These are phyloP conservation scores for Oedothorax gibbosus DNA, from an alignment of 1,140 invertebrate genomes.

Conservation along the genomic window DNA sequence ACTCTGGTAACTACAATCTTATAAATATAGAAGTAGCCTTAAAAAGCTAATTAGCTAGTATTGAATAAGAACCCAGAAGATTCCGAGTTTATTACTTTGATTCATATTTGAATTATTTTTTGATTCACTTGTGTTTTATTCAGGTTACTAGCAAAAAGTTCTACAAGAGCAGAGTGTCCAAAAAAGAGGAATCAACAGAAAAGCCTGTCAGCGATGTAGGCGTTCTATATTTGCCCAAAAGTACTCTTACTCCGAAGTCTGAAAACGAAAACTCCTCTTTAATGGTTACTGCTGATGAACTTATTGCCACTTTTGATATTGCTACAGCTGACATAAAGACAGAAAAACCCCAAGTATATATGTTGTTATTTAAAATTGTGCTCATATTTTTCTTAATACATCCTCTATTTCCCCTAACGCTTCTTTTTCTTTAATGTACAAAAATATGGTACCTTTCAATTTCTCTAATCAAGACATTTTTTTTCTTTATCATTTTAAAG, in stretches of 20 bases:
- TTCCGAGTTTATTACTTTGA: too few relatives aligned
- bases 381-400: too few relatives aligned
- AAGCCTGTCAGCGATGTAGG: not conserved
- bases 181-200: constrained; percentile 30
- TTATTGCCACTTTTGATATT: not conserved
- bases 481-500: too few relatives aligned
- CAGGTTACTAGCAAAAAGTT: constrained; percentile 34
- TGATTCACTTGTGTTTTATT: not conserved
- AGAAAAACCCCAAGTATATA: not conserved
- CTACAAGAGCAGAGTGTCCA: constrained; percentile 38
- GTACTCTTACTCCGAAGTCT: not conserved
- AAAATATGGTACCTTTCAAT: too few relatives aligned
- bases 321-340: not conserved
- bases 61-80: too few relatives aligned
- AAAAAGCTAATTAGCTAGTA: too few relatives aligned
- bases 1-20: too few relatives aligned
- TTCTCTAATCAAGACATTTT: too few relatives aligned
- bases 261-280: not conserved
- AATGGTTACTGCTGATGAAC: not conserved
- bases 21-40: too few relatives aligned
- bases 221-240: not conserved
- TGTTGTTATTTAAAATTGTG: not conserved
- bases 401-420: too few relatives aligned
- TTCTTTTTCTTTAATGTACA: too few relatives aligned
- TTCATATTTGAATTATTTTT: too few relatives aligned